Percentiles rank a stretch among this genome's conserved stretches.
Evolutionary conservation across 2,113 vertebrate species (phyloP).

Genomic region (Callocephalon fimbriatum): DNA sequence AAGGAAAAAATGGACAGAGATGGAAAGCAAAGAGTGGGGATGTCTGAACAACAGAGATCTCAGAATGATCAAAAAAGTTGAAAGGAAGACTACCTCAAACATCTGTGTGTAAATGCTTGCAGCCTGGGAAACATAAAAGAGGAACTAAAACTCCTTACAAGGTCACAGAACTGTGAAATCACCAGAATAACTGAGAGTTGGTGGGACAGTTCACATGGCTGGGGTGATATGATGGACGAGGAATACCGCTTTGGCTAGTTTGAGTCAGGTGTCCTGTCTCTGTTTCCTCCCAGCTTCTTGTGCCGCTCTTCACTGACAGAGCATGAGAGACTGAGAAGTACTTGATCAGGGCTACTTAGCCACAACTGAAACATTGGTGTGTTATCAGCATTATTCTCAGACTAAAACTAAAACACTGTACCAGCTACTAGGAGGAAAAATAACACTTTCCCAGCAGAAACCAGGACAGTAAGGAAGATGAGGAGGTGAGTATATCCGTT

Average conservation of each 20-base stretch:
- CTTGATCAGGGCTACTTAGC: neutral
- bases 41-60: neutral
- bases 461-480: neutral
- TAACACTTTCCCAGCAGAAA: neutral
- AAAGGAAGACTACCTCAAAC: neutral
- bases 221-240: accelerated
- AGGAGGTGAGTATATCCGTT: neutral
- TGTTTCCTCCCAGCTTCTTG: neutral
- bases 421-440: neutral
- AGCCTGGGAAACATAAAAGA: neutral
- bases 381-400: neutral
- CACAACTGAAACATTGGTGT: neutral
- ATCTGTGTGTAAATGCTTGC: neutral
- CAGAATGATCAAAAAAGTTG: neutral
- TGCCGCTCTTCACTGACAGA: neutral
- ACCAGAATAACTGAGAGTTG: neutral
- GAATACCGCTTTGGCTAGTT: neutral
- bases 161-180: neutral
- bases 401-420: neutral
- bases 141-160: neutral
- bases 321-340: neutral
- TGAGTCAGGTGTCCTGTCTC: neutral
- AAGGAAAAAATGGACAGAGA: neutral
- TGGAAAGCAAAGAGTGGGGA: neutral
- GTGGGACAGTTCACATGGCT: neutral